These are phyloP conservation scores for Dasypogon diadema DNA, from an alignment of 2,888 invertebrate species.

Conservation along the genomic window DNA sequence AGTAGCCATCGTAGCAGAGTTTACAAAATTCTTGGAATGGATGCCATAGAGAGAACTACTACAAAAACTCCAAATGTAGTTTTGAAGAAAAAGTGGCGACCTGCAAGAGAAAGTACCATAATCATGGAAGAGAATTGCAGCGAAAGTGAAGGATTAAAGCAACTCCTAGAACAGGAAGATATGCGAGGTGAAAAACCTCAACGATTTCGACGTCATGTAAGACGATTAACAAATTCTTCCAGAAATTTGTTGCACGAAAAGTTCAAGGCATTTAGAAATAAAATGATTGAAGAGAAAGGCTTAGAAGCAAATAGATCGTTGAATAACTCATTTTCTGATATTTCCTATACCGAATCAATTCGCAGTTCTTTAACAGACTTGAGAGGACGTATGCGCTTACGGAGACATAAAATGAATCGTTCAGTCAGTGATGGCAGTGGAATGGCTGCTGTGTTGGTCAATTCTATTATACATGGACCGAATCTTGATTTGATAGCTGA, in stretches of 20 bases:
- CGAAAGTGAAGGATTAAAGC: slow-evolving; percentile 66
- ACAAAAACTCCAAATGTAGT: slow-evolving; percentile 57
- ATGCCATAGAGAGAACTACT: slow-evolving; percentile 59
- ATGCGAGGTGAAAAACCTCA: slow-evolving; percentile 71
- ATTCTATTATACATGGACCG: slow-evolving; percentile 74
- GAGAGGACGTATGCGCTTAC: slow-evolving; percentile 64
- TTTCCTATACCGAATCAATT: slow-evolving; percentile 62
- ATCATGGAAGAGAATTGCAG: slow-evolving; percentile 61
- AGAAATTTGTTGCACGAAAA: slow-evolving; percentile 74
- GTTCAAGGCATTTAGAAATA: slow-evolving; percentile 73
- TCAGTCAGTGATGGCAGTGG: slow-evolving; percentile 71
- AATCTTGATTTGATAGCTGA: slow-evolving; percentile 74
- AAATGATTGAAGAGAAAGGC: slow-evolving; percentile 69
- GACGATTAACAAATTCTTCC: slow-evolving; percentile 74
- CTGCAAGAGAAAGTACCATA: slow-evolving; percentile 54
- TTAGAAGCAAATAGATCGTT: slow-evolving; percentile 68
- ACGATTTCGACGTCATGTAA: slow-evolving; percentile 72
- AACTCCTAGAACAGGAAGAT: slow-evolving; percentile 73
- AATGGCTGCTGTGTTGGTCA: slow-evolving; percentile 77
- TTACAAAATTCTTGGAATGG: slow-evolving; percentile 59
- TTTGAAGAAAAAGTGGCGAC: slow-evolving; percentile 58
- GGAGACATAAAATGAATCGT: slow-evolving; percentile 56
- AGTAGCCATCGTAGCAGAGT: slow-evolving; percentile 56
- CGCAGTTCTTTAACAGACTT: slow-evolving; percentile 69
- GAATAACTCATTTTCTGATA: slow-evolving; percentile 71